Base-by-base conservation (phyloP, 2,797 vertebrate species). In the Cirrhinus molitorella region DNA sequence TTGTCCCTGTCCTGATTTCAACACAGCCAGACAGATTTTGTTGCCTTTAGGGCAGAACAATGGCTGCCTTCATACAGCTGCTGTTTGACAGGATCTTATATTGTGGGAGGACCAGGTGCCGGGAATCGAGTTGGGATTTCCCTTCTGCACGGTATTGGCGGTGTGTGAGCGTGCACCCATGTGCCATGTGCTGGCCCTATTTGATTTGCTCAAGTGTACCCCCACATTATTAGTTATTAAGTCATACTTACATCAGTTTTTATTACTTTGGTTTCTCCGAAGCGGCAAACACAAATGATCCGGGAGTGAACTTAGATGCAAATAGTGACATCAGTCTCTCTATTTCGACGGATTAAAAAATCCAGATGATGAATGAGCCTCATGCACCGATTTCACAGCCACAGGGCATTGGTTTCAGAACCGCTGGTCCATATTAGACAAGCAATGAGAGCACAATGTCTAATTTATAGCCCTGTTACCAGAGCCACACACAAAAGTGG, bases 401-500 rank as follows among this genome's bases (percentile, higher is more conserved):
- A 76, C 43, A 23, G 68, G 61, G 47, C 53, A 65, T 81, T 59
- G 49, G 63, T 75, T 67, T 80, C 79, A 76, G 79, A 86, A 73
- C 61, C 43, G 12, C 31, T 17, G 49, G 70, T 81, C 82, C 75
- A 83, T 84, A 80, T 87, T 77, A 55, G 40, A 67, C 74, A 23
- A 55, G 65, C 51, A 86, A 75, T 78, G 81, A 86, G 75, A 73
- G 59, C 25, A 45, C 31, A 45, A 23, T 49, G 80, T 86, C 51
- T 84, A 83, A 88, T 88, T 88, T 86, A 88, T 87, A 85, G 79
- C 37, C 21, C 67, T 53, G 51, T 72, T 67, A 81, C 71, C 53
- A 71, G 40, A 81, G 40, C 23, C 31, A 61, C 16, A 23, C 61
- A 70, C 19, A 68, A 55, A 67, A 59, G 63, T 70, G 63, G 28